These are phyloP conservation scores for Conistra vaccinii DNA, from an alignment of 2,888 invertebrate species.

Conservation along the genomic window DNA sequence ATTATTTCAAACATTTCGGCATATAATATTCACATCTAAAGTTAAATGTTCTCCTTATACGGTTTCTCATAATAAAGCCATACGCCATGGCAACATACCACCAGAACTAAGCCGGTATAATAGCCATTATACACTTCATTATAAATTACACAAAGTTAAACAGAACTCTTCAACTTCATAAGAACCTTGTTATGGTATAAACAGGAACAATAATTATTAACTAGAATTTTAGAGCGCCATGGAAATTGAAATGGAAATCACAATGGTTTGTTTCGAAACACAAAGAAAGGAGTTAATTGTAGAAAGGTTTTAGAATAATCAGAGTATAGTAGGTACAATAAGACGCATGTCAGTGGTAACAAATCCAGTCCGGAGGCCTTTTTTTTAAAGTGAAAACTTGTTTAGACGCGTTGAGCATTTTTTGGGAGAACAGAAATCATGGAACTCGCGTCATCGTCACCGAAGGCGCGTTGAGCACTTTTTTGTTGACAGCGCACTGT, in stretches of 20 bases:
- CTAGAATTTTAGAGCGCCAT: background rate
- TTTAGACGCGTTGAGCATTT: too few species aligned
- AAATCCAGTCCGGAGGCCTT: too few species aligned
- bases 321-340: background rate
- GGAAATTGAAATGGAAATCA: constrained; percentile 9
- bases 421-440: too few species aligned
- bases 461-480: too few species aligned
- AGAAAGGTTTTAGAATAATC: background rate
- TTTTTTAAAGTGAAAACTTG: too few species aligned
- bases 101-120: background rate
- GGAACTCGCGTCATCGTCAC: too few species aligned
- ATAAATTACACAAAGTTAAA: constrained; percentile 19
- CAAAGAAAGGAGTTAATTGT: background rate
- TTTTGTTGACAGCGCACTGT: too few species aligned
- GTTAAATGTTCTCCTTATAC: background rate
- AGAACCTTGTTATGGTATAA: constrained; percentile 2
- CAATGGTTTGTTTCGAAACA: background rate
- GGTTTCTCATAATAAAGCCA: background rate
- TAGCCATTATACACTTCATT: constrained; percentile 9
- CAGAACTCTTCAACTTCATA: constrained; percentile 11
- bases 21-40: background rate
- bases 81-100: background rate
- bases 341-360: background rate
- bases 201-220: constrained; percentile 24
- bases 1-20: constrained; percentile 6